Percentiles rank a stretch among this genome's conserved stretches.
Evolutionary conservation across 2,888 invertebrate species (phyloP).

Genomic region (Baronia brevicornis): DNA sequence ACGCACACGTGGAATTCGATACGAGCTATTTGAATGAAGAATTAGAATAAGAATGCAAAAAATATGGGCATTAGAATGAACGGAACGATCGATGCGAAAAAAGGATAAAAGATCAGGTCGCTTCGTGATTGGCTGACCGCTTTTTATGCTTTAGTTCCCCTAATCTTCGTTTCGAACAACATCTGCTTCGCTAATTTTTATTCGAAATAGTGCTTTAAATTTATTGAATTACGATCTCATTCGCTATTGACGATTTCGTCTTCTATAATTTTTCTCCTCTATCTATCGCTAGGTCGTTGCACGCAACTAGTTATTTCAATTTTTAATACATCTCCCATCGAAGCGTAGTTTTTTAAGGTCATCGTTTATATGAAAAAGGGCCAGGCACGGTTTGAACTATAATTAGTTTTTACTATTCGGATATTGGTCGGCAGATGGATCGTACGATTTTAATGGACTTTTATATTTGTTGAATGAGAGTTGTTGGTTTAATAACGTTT

Average conservation of each 20-base stretch:
- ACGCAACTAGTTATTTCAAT: conserved; percentile 62
- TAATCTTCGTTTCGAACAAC: conserved; percentile 71
- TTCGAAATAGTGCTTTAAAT: conserved; percentile 67
- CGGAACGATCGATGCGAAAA: conserved; percentile 39
- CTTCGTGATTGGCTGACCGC: conserved; percentile 64
- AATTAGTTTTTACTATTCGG: conserved; percentile 33
- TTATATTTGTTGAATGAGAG: no score
- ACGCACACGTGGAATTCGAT: conserved; percentile 61
- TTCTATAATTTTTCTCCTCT: conserved; percentile 45
- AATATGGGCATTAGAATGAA: conserved; percentile 72
- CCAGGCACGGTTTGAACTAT: conserved; percentile 36
- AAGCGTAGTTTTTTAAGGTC: conserved; percentile 59
- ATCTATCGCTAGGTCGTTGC: conserved; percentile 60
- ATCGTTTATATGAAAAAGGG: conserved; percentile 39
- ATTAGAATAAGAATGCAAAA: conserved; percentile 73
- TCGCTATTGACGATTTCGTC: conserved; percentile 43
- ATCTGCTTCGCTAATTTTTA: conserved; percentile 67
- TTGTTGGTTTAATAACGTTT: no score
- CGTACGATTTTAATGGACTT: conserved; percentile 19
- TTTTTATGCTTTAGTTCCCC: conserved; percentile 75
- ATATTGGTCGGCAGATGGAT: conserved; percentile 50
- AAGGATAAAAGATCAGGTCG: conserved; percentile 40
- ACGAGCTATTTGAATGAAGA: conserved; percentile 64
- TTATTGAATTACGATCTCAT: conserved; percentile 58
- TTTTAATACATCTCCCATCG: conserved; percentile 62